phyloP scores from a whole-genome alignment of 2,113 vertebrate species.

The Ailuropoda melanoleuca region DNA sequence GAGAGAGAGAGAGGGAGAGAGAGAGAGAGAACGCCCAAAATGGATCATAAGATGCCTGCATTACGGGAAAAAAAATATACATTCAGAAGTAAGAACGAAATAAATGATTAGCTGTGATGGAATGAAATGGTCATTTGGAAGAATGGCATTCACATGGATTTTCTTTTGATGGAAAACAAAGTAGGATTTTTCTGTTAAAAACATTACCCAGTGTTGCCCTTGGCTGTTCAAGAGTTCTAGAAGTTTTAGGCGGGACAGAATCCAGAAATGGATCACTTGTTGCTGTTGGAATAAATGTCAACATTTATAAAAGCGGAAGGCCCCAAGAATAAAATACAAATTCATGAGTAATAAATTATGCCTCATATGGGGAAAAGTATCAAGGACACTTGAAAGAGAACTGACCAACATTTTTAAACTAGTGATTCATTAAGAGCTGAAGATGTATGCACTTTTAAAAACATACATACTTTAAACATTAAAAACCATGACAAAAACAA shows the following conservation, averaged over 20 bases:
- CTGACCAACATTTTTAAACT: conserved; percentile 50
- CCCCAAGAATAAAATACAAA: conserved; percentile 74
- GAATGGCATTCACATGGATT: conserved; percentile 77
- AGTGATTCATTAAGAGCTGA: conserved; percentile 43
- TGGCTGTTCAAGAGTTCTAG: conserved; percentile 86
- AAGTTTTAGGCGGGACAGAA: conserved; percentile 85
- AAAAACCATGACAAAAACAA: background rate
- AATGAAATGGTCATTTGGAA: conserved; percentile 73
- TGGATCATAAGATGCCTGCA: background rate
- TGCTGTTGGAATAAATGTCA: conserved; percentile 87
- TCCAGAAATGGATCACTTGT: conserved; percentile 85
- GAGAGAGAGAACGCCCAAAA: background rate
- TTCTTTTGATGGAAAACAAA: conserved; percentile 79
- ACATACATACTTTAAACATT: background rate
- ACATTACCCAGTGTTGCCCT: conserved; percentile 88
- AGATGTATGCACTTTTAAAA: conserved; percentile 65
- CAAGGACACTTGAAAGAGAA: conserved; percentile 39
- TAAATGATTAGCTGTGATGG: conserved; percentile 68
- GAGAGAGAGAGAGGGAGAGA: background rate
- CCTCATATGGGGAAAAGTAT: conserved; percentile 54
- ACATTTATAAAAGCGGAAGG: conserved; percentile 79
- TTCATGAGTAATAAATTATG: conserved; percentile 65
- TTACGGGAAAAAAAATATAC: conserved; percentile 15
- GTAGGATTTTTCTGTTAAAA: conserved; percentile 76
- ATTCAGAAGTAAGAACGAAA: conserved; percentile 62